Evolutionary conservation across 2,888 invertebrate species (phyloP).

Genomic region (Plagodis pulveraria): DNA sequence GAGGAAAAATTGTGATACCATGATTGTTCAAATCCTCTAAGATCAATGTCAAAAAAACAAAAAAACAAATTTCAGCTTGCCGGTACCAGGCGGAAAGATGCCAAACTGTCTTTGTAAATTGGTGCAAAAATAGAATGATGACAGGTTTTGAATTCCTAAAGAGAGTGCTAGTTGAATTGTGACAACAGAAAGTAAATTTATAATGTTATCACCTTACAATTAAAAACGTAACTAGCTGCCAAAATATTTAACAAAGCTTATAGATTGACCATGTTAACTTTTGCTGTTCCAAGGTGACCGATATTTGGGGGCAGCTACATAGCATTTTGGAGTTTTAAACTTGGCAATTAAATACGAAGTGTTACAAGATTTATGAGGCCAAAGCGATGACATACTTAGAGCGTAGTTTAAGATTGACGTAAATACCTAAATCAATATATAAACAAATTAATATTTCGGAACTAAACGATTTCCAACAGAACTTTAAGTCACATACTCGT

Average conservation of each 20-base stretch:
- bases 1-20: too few relatives aligned
- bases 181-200: slow-evolving; percentile 27
- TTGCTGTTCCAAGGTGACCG: slow-evolving; percentile 39
- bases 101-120: not conserved
- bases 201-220: slow-evolving; percentile 33
- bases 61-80: not conserved
- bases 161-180: slow-evolving; percentile 27
- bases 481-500: too few relatives aligned
- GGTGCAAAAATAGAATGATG: slow-evolving; percentile 25
- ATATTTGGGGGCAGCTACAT: slow-evolving; percentile 21
- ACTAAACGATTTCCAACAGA: too few relatives aligned
- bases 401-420: not conserved
- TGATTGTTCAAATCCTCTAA: not conserved
- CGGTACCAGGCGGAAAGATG: not conserved
- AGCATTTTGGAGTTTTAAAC: slow-evolving; percentile 19
- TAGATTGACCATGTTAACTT: slow-evolving; percentile 34
- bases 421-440: too few relatives aligned
- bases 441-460: too few relatives aligned
- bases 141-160: slow-evolving; percentile 18
- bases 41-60: too few relatives aligned
- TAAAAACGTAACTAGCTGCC: slow-evolving; percentile 36
- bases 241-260: slow-evolving; percentile 35
- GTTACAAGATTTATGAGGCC: too few relatives aligned
- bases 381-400: not conserved
- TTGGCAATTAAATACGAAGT: not conserved